phyloP scores from a whole-genome alignment of 2,113 vertebrate genomes.

The Albula goreensis region DNA sequence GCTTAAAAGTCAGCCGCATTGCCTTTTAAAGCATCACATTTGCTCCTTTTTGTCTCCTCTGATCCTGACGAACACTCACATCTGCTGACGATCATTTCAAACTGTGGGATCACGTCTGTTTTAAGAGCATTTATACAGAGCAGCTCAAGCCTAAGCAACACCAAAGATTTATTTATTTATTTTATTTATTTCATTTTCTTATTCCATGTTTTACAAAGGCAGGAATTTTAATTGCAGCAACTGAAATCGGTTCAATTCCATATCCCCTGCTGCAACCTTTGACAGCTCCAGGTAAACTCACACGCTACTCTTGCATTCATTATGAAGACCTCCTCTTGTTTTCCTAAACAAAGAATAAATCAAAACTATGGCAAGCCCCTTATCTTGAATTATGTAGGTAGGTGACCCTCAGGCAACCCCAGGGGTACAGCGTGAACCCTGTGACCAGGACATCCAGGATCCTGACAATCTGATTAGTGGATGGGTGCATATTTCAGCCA shows the following conservation, averaged over 20 bases:
- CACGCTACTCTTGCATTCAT: neutral
- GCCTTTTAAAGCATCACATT: slow-evolving; percentile 54
- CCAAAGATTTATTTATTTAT: slow-evolving; percentile 53
- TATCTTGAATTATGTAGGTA: neutral
- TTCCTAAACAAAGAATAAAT: neutral
- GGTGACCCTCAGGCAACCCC: neutral
- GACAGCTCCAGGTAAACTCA: neutral
- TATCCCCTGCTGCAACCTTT: neutral
- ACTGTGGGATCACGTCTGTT: slow-evolving; percentile 44
- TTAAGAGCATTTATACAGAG: slow-evolving; percentile 33
- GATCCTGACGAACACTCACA: slow-evolving; percentile 46
- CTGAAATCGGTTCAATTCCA: slow-evolving; percentile 67
- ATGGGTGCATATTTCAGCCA: neutral
- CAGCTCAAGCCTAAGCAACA: slow-evolving; percentile 29
- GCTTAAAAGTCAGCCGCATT: slow-evolving; percentile 57
- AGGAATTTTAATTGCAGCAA: slow-evolving; percentile 63
- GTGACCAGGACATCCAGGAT: neutral
- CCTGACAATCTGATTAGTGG: neutral
- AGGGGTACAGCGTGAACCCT: neutral
- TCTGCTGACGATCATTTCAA: slow-evolving; percentile 49
- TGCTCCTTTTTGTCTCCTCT: slow-evolving; percentile 48
- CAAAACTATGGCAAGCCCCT: neutral
- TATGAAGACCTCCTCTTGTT: slow-evolving; percentile 29
- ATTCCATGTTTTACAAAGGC: neutral
- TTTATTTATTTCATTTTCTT: slow-evolving; percentile 57